phyloP scores from a whole-genome alignment of 2,797 vertebrate species.

The Anguilla megastoma region DNA sequence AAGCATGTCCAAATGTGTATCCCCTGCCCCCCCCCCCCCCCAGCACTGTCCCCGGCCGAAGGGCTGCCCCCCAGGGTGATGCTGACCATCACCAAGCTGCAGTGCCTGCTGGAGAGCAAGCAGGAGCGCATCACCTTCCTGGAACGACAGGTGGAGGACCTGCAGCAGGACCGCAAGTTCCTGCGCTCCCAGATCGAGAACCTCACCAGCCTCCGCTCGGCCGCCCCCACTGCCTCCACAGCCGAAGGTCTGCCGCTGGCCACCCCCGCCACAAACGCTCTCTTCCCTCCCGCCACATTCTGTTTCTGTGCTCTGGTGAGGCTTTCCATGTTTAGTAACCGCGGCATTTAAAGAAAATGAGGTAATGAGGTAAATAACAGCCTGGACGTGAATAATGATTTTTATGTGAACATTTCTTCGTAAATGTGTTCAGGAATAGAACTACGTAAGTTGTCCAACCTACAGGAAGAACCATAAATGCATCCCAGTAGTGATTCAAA shows the following conservation, averaged over 20 bases:
- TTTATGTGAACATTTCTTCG: neutral
- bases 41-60: conserved; percentile 55
- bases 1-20: too few species aligned
- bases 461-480: neutral
- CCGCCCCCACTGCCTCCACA: conserved; percentile 48
- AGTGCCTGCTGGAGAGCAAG: conserved; percentile 73
- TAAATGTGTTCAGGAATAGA: neutral
- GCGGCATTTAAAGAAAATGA: neutral
- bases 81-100: conserved; percentile 70
- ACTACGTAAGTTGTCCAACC: neutral
- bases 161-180: conserved; percentile 75
- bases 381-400: neutral
- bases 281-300: neutral
- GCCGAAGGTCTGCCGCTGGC: conserved; percentile 55
- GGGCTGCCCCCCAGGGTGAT: conserved; percentile 64
- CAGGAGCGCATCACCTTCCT: conserved; percentile 68
- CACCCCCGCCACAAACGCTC: neutral
- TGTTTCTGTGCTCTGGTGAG: neutral
- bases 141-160: conserved; percentile 71
- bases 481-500: neutral
- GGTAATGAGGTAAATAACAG: neutral
- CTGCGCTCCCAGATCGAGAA: conserved; percentile 74
- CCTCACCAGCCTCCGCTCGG: conserved; percentile 64
- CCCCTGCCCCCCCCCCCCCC: neutral
- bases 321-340: neutral